Evolutionary conservation across 2,797 vertebrate genomes (phyloP).

Genomic region (Syngnathus rostellatus): DNA sequence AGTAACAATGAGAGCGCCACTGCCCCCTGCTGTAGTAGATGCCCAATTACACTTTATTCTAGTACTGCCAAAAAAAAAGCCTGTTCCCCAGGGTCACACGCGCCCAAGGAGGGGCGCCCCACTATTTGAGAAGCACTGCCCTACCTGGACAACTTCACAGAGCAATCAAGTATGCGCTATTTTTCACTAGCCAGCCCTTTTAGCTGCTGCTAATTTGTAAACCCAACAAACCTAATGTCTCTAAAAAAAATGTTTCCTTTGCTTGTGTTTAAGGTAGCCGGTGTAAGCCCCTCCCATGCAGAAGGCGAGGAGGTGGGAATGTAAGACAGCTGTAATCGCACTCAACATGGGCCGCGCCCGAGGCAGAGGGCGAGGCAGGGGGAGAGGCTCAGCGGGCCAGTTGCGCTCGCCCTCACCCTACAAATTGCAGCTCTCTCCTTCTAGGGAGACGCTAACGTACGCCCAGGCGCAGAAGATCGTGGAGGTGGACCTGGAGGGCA

Average conservation of each 20-base stretch:
- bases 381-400: constrained; percentile 67
- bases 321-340: constrained; percentile 65
- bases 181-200: too few species aligned
- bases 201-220: too few species aligned
- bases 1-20: too few species aligned
- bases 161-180: too few species aligned
- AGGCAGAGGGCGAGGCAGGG: constrained; percentile 71
- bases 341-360: constrained; percentile 64
- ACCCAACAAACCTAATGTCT: too few species aligned
- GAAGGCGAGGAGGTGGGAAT: constrained; percentile 77
- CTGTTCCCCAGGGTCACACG: too few species aligned
- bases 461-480: constrained; percentile 96
- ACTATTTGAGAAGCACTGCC: too few species aligned
- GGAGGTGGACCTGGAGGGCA: constrained; percentile 92
- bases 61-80: too few species aligned
- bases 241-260: neutral
- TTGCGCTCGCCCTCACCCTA: constrained; percentile 85
- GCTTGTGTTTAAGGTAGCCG: constrained; percentile 33
- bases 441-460: constrained; percentile 87
- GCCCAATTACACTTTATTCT: too few species aligned
- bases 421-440: constrained; percentile 83
- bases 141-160: too few species aligned
- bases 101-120: too few species aligned
- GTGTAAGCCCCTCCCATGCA: constrained; percentile 69
- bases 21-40: too few species aligned